phyloP scores from a whole-genome alignment of 2,888 invertebrate species.

The Hofmannophila pseudospretella region DNA sequence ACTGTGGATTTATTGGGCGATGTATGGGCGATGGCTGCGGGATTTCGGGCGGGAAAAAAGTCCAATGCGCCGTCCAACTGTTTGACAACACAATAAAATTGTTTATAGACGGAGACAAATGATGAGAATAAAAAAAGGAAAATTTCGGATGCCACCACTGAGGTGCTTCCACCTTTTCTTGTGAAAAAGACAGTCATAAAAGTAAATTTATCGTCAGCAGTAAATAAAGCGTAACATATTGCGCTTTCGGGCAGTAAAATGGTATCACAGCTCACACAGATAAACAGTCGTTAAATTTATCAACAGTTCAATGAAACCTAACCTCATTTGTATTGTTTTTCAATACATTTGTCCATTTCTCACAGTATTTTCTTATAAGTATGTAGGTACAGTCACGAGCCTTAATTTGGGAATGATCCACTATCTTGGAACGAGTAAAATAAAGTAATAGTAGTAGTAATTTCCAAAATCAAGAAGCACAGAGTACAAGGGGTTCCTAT shows the following conservation, averaged over 20 bases:
- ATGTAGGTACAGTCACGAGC: no score
- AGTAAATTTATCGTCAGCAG: conserved; percentile 62
- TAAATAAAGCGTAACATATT: conserved; percentile 70
- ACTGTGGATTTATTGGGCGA: background rate
- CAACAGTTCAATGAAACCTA: conserved; percentile 16
- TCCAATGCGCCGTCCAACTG: background rate
- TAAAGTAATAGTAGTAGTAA: no score
- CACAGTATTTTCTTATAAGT: no score
- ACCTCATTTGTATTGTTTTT: background rate
- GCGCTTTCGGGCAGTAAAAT: conserved; percentile 51
- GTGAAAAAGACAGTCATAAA: conserved; percentile 67
- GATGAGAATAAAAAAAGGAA: conserved; percentile 42
- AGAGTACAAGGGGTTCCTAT: no score
- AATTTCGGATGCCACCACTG: conserved; percentile 37
- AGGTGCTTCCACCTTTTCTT: conserved; percentile 41
- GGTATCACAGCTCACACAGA: conserved; percentile 40
- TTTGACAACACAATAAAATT: conserved; percentile 47
- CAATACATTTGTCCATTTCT: no score
- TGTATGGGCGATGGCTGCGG: background rate
- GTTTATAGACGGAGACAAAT: conserved; percentile 50
- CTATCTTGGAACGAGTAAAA: no score
- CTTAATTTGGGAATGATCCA: no score
- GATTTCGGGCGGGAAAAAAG: background rate
- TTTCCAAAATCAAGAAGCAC: no score
- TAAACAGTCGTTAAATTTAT: conserved; percentile 37